phyloP scores from a whole-genome alignment of 2,797 vertebrate species.

The Linurgus olivaceus region DNA sequence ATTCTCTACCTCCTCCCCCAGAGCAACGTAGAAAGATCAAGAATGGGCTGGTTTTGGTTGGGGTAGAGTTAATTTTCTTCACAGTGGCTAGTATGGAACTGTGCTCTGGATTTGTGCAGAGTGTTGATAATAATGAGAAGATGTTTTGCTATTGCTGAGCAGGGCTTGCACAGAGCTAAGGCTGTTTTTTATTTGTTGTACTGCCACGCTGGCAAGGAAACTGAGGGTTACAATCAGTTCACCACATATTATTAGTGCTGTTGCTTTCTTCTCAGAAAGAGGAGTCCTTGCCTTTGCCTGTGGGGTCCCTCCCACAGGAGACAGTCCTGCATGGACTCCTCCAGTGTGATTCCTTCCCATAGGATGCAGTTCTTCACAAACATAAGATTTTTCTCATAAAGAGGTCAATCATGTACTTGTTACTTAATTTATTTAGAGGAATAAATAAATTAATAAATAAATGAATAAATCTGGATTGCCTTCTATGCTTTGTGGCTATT shows the following conservation, averaged over 20 bases:
- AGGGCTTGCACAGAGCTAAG: background rate
- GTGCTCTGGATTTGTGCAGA: background rate
- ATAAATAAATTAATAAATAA: background rate
- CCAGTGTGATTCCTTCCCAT: background rate
- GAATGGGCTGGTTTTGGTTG: background rate
- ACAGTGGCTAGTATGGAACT: background rate
- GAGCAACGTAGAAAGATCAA: background rate
- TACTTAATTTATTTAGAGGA: background rate
- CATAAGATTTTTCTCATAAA: background rate
- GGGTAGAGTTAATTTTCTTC: background rate
- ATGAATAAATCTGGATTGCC: background rate
- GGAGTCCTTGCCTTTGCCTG: background rate
- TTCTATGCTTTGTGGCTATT: background rate
- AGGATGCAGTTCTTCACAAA: background rate
- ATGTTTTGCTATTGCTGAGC: background rate
- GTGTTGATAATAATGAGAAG: background rate
- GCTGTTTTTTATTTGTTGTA: background rate
- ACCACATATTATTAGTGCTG: background rate
- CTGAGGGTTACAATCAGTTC: background rate
- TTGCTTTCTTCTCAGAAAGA: background rate
- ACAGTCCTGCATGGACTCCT: background rate
- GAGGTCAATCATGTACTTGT: background rate
- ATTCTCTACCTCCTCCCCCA: background rate
- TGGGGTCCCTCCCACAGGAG: too few relatives aligned
- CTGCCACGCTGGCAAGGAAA: background rate